Conservation (phyloP, 92 coral and sea anemone species). For the Porites evermanni region DNA sequence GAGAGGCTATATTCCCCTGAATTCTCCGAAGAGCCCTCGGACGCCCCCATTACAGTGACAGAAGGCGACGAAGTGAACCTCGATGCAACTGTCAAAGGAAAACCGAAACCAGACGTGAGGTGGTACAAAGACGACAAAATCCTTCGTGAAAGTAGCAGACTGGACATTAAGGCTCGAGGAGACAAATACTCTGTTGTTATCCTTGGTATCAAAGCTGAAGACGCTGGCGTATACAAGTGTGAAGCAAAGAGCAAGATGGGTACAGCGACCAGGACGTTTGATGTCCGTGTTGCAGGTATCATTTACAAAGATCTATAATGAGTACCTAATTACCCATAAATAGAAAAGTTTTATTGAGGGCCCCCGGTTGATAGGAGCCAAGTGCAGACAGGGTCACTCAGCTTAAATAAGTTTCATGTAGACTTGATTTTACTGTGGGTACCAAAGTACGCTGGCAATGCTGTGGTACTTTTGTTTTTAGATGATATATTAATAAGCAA, state of each 20-base stretch:
- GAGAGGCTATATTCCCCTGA: constrained; percentile 67
- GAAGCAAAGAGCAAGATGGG: constrained; percentile 93
- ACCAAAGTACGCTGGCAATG: no score
- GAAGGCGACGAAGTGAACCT: constrained; percentile 78
- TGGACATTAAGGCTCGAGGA: constrained; percentile 75
- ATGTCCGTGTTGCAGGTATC: constrained; percentile 80
- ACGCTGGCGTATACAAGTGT: constrained; percentile 89
- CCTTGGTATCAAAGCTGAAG: constrained; percentile 65
- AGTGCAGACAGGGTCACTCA: no score
- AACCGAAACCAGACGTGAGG: constrained; percentile 81
- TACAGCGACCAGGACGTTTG: constrained; percentile 81
- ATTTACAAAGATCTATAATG: not conserved
- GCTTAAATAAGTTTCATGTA: no score
- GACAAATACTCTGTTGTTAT: constrained; percentile 68
- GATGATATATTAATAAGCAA: no score
- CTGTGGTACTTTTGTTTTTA: no score
- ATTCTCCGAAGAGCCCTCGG: constrained; percentile 43
- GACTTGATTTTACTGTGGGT: no score
- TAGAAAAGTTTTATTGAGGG: not conserved
- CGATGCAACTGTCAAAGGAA: constrained; percentile 67
- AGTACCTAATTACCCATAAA: not conserved
- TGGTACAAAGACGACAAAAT: constrained; percentile 78
- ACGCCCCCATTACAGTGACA: constrained; percentile 53
- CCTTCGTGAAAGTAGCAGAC: constrained; percentile 67
- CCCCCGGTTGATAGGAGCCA: no score